Conservation (phyloP, 2,888 invertebrate species). For the Amblyteles armatorius region DNA sequence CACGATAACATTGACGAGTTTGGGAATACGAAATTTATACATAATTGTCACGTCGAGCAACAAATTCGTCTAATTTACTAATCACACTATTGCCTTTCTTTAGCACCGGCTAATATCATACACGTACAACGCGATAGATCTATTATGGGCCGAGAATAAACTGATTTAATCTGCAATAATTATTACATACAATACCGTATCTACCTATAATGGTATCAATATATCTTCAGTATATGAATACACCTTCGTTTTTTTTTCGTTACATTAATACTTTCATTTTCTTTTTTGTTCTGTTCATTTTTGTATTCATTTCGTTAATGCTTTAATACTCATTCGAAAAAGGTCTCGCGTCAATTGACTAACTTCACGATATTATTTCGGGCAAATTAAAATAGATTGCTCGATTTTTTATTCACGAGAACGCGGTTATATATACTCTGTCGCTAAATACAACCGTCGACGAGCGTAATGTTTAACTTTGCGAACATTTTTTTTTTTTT, state of each 20-base stretch:
- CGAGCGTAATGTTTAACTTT: constrained; percentile 48
- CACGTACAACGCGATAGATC: constrained; percentile 67
- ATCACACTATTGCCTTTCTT: constrained; percentile 71
- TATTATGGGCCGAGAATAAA: constrained; percentile 66
- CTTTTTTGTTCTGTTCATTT: constrained; percentile 68
- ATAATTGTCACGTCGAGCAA: constrained; percentile 59
- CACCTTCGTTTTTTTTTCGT: constrained; percentile 43
- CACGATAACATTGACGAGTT: constrained; percentile 39
- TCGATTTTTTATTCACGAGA: constrained; percentile 49
- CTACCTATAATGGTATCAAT: constrained; percentile 58
- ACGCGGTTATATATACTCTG: constrained; percentile 24
- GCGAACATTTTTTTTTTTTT: constrained; percentile 19
- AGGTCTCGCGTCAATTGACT: constrained; percentile 83
- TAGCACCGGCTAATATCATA: constrained; percentile 66
- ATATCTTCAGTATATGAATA: constrained; percentile 43
- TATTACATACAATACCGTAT: constrained; percentile 58
- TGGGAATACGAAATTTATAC: constrained; percentile 56
- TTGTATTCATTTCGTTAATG: constrained; percentile 60
- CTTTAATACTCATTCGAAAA: constrained; percentile 73
- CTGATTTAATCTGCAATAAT: constrained; percentile 53
- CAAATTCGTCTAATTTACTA: constrained; percentile 64
- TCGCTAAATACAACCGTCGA: constrained; percentile 55
- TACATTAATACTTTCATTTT: constrained; percentile 51
- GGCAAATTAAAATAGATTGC: constrained; percentile 67
- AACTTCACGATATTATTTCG: constrained; percentile 77